phyloP scores from a whole-genome alignment of 2,888 invertebrate genomes.

The Alloplasta piceator region DNA sequence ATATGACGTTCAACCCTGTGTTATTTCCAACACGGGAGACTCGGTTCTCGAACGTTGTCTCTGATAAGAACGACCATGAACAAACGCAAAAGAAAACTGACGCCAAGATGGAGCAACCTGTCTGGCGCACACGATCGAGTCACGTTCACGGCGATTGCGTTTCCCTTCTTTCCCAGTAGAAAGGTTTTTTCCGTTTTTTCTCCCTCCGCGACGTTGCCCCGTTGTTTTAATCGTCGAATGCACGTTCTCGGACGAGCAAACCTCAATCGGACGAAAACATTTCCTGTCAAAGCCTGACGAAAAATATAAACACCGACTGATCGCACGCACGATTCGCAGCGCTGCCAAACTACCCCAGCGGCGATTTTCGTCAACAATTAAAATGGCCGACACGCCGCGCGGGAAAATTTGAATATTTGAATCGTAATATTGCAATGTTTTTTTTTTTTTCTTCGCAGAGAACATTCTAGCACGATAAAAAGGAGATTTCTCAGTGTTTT shows the following conservation, averaged over 20 bases:
- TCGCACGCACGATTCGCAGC: conserved; percentile 35
- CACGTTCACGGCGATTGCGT: conserved; percentile 45
- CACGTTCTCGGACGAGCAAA: conserved; percentile 54
- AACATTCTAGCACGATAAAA: conserved; percentile 95
- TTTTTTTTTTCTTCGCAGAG: conserved; percentile 85
- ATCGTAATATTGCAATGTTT: background rate
- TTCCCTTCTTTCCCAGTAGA: conserved; percentile 4
- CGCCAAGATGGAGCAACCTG: conserved; percentile 66
- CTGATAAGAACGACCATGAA: conserved; percentile 71
- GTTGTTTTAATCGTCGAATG: conserved; percentile 19
- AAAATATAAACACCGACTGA: background rate
- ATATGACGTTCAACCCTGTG: conserved; percentile 53
- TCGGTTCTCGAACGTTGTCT: too few species aligned
- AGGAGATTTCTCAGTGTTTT: conserved; percentile 94
- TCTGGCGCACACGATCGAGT: conserved; percentile 51
- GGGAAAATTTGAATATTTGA: conserved; percentile 44
- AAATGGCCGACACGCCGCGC: background rate
- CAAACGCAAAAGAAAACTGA: conserved; percentile 70
- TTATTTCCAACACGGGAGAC: conserved; percentile 42
- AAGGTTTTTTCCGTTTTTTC: background rate
- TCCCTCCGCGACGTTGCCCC: background rate
- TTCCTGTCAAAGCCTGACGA: background rate
- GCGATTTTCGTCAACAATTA: background rate
- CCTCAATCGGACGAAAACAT: background rate
- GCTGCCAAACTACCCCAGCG: conserved; percentile 18